These are phyloP conservation scores for Zhuqinia jingwanae DNA, from an alignment of 2,888 invertebrate species.

Conservation along the genomic window DNA sequence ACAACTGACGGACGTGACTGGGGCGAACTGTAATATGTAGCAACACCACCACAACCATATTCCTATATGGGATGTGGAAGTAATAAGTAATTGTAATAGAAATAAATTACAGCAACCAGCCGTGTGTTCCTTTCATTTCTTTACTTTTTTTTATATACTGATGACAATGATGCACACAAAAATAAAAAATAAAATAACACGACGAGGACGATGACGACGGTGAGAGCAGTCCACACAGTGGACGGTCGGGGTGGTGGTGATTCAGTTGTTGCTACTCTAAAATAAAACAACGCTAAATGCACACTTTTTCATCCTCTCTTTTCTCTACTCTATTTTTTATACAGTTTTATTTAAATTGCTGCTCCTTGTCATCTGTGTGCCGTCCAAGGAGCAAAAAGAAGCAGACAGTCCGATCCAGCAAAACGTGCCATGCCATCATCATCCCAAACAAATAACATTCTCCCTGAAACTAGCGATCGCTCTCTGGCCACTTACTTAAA, in stretches of 20 bases:
- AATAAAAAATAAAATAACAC: conserved; percentile 51
- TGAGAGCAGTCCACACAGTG: conserved; percentile 10
- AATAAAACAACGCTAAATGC: conserved; percentile 41
- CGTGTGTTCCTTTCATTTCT: conserved; percentile 6
- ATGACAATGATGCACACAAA: conserved; percentile 22
- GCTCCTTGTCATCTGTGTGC: conserved; percentile 67
- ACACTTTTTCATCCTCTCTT: not conserved
- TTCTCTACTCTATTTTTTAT: too few relatives aligned
- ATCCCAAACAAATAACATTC: not conserved
- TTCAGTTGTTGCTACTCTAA: conserved; percentile 27
- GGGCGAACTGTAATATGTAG: conserved; percentile 44
- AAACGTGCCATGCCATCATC: conserved; percentile 1
- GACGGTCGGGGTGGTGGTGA: conserved; percentile 51
- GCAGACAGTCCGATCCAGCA: conserved; percentile 1
- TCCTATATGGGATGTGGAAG: conserved; percentile 65
- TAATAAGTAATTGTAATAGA: conserved; percentile 69
- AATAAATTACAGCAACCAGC: conserved; percentile 64
- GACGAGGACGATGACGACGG: conserved; percentile 7
- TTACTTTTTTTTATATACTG: not conserved
- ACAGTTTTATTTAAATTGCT: conserved; percentile 40
- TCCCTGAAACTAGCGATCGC: not conserved
- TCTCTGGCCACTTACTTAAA: not conserved
- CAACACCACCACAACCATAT: not conserved
- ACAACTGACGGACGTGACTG: not conserved
- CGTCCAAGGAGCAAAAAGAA: conserved; percentile 40